phyloP scores from a whole-genome alignment of 2,797 vertebrate species.

The Xenops minutus region DNA sequence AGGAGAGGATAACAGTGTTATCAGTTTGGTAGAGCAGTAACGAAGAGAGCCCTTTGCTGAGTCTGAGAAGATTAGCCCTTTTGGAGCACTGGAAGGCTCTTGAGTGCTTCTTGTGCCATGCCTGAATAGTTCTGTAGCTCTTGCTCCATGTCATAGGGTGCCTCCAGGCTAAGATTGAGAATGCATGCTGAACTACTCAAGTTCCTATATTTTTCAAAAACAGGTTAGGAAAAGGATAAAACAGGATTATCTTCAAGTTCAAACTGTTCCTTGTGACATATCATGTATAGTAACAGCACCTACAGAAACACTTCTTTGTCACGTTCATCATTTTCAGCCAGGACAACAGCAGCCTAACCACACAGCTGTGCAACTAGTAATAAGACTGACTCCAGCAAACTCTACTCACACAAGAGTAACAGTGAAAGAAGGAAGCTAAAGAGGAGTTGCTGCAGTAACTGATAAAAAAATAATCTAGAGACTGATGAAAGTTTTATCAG shows the following conservation, averaged over 20 bases:
- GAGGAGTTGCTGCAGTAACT: neutral
- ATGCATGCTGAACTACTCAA: neutral
- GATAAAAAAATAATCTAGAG: neutral
- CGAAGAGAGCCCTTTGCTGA: neutral
- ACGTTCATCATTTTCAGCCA: neutral
- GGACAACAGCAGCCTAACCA: neutral
- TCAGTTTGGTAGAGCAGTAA: neutral
- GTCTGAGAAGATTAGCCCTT: neutral
- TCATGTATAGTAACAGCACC: neutral
- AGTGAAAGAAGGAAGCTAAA: neutral
- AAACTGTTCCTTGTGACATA: neutral
- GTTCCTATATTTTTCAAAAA: neutral
- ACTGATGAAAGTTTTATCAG: neutral
- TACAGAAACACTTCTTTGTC: neutral
- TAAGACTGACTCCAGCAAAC: neutral
- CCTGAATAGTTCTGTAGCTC: neutral
- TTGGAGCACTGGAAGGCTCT: neutral
- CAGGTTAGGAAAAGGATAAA: neutral
- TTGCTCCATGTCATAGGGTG: neutral
- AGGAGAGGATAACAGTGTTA: neutral
- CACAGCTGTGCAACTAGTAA: neutral
- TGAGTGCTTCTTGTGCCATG: neutral
- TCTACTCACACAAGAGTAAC: neutral
- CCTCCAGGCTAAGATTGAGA: neutral
- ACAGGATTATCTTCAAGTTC: neutral